Evolutionary conservation across 92 coral and sea anemone genomes (phyloP).

Genomic region (Blastomussa wellsi): DNA sequence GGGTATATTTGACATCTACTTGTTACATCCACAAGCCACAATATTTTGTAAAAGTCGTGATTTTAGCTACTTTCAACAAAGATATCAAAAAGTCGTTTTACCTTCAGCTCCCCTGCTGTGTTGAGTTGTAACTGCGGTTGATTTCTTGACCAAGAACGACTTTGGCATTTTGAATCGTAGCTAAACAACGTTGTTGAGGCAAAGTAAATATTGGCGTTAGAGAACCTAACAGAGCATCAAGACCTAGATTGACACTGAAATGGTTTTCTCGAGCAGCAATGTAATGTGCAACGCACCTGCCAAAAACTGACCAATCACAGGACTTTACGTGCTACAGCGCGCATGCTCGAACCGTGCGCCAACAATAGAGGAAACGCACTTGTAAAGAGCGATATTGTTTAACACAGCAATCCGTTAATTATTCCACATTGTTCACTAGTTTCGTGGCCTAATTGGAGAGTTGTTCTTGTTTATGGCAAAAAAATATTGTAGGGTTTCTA

Average conservation of each 20-base stretch:
- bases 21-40: constrained; percentile 50
- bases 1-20: constrained; percentile 50
- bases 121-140: constrained; percentile 24
- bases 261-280: constrained; percentile 72
- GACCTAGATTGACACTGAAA: constrained; percentile 69
- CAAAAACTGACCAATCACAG: constrained; percentile 81
- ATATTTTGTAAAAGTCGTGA: constrained; percentile 54
- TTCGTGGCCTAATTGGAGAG: constrained; percentile 89
- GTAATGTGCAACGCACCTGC: constrained; percentile 90
- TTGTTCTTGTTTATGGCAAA: constrained; percentile 68
- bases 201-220: constrained; percentile 79
- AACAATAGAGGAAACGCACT: constrained; percentile 53
- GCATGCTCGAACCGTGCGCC: constrained; percentile 68
- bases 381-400: constrained; percentile 96
- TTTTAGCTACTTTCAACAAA: constrained; percentile 60
- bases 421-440: constrained; percentile 74
- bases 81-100: constrained; percentile 30
- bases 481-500: constrained; percentile 45
- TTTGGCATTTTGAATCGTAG: constrained; percentile 70
- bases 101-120: constrained; percentile 65
- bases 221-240: constrained; percentile 60
- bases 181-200: constrained; percentile 46
- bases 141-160: constrained; percentile 88
- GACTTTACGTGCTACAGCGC: constrained; percentile 57
- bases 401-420: constrained; percentile 84